These are phyloP conservation scores for Sebastes taczanowskii DNA, from an alignment of 2,797 vertebrate genomes.

Conservation along the genomic window DNA sequence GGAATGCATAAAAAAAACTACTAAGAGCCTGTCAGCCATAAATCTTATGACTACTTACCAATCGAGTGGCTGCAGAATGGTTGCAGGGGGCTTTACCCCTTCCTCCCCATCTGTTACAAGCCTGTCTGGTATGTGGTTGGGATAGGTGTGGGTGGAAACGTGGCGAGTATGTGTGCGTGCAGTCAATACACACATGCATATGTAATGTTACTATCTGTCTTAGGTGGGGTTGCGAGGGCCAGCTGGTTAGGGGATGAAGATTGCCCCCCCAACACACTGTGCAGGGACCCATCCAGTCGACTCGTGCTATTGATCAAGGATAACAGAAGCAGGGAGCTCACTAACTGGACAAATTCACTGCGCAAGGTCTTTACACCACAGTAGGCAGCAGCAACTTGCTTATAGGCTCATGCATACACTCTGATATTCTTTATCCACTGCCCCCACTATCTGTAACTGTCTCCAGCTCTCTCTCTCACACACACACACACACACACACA, in stretches of 20 bases:
- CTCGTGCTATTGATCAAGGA: conserved; percentile 64
- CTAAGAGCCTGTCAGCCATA: conserved; percentile 54
- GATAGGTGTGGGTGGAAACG: conserved; percentile 19
- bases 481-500: conserved; percentile 1
- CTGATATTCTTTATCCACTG: conserved; percentile 36
- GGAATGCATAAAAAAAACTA: conserved; percentile 62
- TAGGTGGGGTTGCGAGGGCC: conserved; percentile 44
- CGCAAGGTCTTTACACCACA: conserved; percentile 29
- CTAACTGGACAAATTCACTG: conserved; percentile 42
- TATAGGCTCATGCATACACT: conserved; percentile 33
- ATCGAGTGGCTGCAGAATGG: conserved; percentile 48
- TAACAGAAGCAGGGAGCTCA: conserved; percentile 52
- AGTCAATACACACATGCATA: conserved; percentile 42
- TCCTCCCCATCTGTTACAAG: conserved; percentile 61
- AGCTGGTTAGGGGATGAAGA: conserved; percentile 67
- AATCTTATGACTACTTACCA: conserved; percentile 57
- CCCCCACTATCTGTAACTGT: not conserved
- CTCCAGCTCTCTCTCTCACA: conserved; percentile 10
- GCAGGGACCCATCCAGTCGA: conserved; percentile 63
- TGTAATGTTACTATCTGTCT: conserved; percentile 51
- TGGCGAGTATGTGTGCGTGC: conserved; percentile 7
- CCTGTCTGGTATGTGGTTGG: conserved; percentile 29
- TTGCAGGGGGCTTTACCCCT: conserved; percentile 45
- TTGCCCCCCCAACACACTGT: conserved; percentile 48
- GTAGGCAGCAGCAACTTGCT: conserved; percentile 25